Base-by-base conservation (phyloP, 2,888 invertebrate genomes). In the Acleris literana region DNA sequence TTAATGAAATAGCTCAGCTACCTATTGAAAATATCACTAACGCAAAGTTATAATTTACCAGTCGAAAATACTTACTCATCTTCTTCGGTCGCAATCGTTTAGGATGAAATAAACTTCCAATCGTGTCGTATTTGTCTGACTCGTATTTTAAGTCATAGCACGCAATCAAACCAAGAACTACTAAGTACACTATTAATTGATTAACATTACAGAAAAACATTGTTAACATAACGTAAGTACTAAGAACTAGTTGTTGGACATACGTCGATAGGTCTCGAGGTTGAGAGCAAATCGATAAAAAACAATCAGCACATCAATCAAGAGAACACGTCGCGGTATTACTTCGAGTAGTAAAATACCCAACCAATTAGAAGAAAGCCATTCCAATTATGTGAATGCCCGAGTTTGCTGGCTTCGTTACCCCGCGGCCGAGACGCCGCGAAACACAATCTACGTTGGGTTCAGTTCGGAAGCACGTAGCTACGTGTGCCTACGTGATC, bases 291-390 rank as follows among this genome's bases (percentile, higher is more conserved):
- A 25, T 22, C 46, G 25, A 46, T 25, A 46, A 22, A 46, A 64
- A 57, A 52, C 63, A 58, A 57, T 58, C 25, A 64, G 17, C 22
- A 39, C 58, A 53, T 48, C 53, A 59, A 58, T 59, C 64, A 58
- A 58, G 46, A 52, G 51, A 52, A 56, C 57, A 25, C 20, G 46
- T 51, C 49, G 63, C 46, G 53, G 33, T 46, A 39, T 58, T 56
- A 56, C 44, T 53, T 59, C 39, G 3, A 44, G 58, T 48, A 39
- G 46, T 25, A 33, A 64, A 64, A 59, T 59, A 46, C 46, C 17
- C 16, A 53, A 64, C 58, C 64, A 64, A 64, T 64, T 59, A 59
- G 53, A 22, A 22, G 39, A 53, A 44, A 58, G 58, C 52, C 44
- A 53, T 53, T 29, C 46, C 33, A 59, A 59, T 64, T 57, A 57